Evolutionary conservation across 2,113 vertebrate species (phyloP), one percentile per base, ranked within the genome.

Genomic region (Phaethon lepturus): DNA sequence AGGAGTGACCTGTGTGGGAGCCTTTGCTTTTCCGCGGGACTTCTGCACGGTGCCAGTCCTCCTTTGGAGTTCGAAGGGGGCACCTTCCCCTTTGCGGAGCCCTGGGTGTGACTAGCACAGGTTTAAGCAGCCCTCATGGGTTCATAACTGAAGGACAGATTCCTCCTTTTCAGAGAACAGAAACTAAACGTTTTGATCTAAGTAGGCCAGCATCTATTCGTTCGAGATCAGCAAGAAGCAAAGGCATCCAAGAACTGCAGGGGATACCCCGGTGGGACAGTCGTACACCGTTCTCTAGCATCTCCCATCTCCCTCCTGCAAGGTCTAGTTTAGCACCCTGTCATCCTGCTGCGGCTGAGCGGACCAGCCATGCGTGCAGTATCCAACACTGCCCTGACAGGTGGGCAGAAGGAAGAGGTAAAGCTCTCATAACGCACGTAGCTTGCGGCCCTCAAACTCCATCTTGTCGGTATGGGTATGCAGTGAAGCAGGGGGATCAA

Each of bases 401-500:
- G 73, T 68, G 33, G 55, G 52, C 35, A 71, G 58, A 45, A 35
- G 38, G 44, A 76, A 87, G 49, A 85, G 17, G 62, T 38, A 66
- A 82, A 94, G 16, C 53, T 81, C 63, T 72, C 58, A 6, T 11
- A 35, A 38, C 0, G 1, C 1, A 0, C 7, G 0, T 20, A 50
- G n/a, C 72, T 68, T 75, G 66, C 58, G 72, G 38, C 58, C 60
- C 69, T 87, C 71, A 38, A 66, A 58, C 76, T 89, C 75, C 6
- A 6, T 52, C 73, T 59, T 76, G 62, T 79, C n/a, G 1, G 58
- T 29, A 45, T 0, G 8, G 62, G 38, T 64, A n/a, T 33, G 31
- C 58, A 81, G 76, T 6, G 84, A 95, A 89, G 89, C 89, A 78
- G 69, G 66, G 86, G 66, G 77, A 97, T 97, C 93, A 94, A 94